These are phyloP conservation scores for Vombatus ursinus DNA, from an alignment of 2,113 vertebrate species.

Conservation along the genomic window DNA sequence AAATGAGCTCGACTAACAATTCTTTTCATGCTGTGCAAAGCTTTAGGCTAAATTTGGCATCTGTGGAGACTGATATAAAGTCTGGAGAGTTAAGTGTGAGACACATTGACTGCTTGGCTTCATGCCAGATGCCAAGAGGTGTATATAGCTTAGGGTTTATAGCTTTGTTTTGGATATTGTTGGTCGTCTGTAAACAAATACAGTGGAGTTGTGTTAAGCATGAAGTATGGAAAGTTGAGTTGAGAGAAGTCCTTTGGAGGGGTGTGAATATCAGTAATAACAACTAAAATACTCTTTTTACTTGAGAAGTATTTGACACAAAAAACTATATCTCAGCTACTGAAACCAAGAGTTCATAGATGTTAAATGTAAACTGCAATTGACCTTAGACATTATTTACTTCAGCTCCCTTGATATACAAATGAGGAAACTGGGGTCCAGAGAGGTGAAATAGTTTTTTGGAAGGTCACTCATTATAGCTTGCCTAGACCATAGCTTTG, in stretches of 20 bases:
- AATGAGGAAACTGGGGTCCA: not conserved
- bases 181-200: not conserved
- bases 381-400: not conserved
- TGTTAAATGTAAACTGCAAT: not conserved
- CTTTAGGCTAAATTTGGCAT: constrained; percentile 58
- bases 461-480: not conserved
- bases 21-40: constrained; percentile 52
- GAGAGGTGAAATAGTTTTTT: not conserved
- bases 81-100: constrained; percentile 38
- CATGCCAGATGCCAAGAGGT: not conserved
- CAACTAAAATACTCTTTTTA: constrained; percentile 27
- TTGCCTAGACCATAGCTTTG: not conserved
- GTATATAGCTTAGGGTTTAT: not conserved
- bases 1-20: constrained; percentile 30
- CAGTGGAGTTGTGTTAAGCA: not conserved
- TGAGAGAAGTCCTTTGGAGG: not conserved
- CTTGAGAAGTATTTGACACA: not conserved
- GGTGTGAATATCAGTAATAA: not conserved
- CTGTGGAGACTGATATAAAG: constrained; percentile 47
- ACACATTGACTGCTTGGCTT: not conserved
- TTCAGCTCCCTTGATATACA: not conserved
- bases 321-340: not conserved
- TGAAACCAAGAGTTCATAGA: not conserved
- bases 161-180: not conserved
- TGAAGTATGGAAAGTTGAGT: not conserved